phyloP scores from a whole-genome alignment of 2,113 vertebrate species.

The Eidolon helvum region DNA sequence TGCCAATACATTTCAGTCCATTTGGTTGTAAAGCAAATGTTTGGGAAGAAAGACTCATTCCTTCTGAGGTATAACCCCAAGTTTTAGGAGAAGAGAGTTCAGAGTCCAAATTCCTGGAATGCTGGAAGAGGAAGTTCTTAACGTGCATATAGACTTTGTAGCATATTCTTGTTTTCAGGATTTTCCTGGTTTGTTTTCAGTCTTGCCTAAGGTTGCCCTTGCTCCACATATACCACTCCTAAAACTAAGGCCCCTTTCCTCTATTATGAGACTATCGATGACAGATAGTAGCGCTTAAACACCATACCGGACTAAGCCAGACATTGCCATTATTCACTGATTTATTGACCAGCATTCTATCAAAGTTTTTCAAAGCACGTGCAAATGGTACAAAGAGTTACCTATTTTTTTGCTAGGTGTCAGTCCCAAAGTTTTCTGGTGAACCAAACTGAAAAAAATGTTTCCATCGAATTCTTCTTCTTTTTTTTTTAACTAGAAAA shows the following conservation, averaged over 20 bases:
- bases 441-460: neutral
- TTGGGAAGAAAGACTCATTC: neutral
- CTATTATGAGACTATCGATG: neutral
- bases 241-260: neutral
- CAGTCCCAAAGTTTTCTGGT: neutral
- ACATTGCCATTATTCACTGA: neutral
- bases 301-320: no score
- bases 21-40: neutral
- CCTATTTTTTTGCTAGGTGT: neutral
- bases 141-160: accelerated
- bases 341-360: neutral
- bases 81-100: neutral
- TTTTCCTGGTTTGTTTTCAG: neutral
- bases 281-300: neutral
- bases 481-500: neutral
- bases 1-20: neutral
- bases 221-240: neutral
- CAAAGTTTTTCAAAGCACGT: neutral
- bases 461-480: neutral
- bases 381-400: neutral
- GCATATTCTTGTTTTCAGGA: neutral
- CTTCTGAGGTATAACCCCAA: neutral
- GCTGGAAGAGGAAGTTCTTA: neutral
- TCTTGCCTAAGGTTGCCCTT: neutral
- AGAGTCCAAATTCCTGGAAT: neutral